These are phyloP conservation scores for Eristalis arbustorum DNA, from an alignment of 2,888 invertebrate species.

Conservation along the genomic window DNA sequence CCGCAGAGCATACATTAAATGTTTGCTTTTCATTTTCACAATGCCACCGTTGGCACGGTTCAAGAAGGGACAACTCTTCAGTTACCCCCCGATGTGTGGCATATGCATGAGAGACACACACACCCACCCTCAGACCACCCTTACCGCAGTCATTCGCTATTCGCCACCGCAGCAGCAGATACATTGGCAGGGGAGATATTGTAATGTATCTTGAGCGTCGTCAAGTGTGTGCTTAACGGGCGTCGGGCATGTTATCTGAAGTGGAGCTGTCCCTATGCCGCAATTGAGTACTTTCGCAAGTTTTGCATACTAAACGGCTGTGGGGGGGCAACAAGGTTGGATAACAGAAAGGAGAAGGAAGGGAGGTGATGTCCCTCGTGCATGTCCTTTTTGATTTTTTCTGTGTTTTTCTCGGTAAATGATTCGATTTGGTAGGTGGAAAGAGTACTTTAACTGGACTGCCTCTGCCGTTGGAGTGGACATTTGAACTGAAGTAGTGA, in stretches of 20 bases:
- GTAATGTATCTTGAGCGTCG: conserved; percentile 21
- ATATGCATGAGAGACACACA: not conserved
- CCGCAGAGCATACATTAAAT: not conserved
- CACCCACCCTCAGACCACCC: too few species aligned
- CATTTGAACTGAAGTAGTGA: not conserved
- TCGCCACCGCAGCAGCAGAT: not conserved
- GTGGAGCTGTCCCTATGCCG: not conserved
- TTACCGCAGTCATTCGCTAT: not conserved
- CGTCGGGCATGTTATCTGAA: conserved; percentile 19
- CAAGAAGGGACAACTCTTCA: not conserved
- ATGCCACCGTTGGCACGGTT: not conserved
- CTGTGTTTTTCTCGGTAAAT: not conserved
- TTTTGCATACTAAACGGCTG: not conserved
- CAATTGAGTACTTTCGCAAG: conserved; percentile 5
- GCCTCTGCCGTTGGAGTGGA: not conserved
- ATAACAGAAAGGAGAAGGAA: not conserved
- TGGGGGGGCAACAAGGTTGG: not conserved
- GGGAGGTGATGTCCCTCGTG: not conserved
- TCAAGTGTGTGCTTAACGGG: conserved; percentile 19
- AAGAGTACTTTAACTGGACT: not conserved
- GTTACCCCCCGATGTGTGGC: not conserved
- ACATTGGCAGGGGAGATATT: not conserved
- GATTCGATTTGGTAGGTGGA: not conserved
- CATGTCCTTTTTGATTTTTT: not conserved
- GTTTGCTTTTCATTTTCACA: not conserved